Conservation (phyloP, 2,113 vertebrate genomes). For the Hylia prasina region DNA sequence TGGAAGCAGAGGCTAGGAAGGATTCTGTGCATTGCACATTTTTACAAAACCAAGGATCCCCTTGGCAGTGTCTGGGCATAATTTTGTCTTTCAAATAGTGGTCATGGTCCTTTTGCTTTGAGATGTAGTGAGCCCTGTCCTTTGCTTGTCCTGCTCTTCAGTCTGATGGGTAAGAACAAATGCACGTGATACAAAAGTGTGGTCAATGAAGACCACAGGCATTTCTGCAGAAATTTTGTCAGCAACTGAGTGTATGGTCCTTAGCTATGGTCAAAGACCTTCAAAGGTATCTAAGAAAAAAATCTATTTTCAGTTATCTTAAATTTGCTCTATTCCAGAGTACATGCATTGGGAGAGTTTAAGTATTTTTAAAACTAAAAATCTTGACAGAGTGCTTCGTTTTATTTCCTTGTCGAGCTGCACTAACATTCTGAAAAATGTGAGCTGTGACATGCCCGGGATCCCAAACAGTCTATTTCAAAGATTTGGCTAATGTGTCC, state of each 20-base stretch:
- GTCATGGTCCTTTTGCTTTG: not conserved
- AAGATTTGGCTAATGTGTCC: not conserved
- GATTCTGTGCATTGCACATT: not conserved
- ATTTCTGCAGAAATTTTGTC: not conserved
- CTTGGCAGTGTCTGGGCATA: not conserved
- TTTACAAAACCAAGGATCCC: not conserved
- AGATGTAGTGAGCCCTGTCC: not conserved
- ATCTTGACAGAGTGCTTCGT: not conserved
- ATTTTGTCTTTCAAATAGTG: not conserved
- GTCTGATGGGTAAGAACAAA: not conserved
- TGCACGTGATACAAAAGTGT: not conserved
- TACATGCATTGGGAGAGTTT: not conserved
- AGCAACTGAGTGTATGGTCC: not conserved
- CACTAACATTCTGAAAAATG: not conserved
- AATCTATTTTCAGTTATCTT: not conserved
- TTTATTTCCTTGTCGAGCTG: not conserved
- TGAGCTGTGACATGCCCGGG: fast-evolving
- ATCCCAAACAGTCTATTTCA: not conserved
- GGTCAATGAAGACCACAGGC: not conserved
- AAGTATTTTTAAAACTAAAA: not conserved
- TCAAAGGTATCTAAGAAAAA: not conserved
- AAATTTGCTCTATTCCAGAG: not conserved
- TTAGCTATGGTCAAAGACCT: not conserved
- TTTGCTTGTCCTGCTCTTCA: not conserved
- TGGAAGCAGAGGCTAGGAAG: not conserved